Conservation (phyloP, 2,797 vertebrate genomes). For the Echeneis naucrates region DNA sequence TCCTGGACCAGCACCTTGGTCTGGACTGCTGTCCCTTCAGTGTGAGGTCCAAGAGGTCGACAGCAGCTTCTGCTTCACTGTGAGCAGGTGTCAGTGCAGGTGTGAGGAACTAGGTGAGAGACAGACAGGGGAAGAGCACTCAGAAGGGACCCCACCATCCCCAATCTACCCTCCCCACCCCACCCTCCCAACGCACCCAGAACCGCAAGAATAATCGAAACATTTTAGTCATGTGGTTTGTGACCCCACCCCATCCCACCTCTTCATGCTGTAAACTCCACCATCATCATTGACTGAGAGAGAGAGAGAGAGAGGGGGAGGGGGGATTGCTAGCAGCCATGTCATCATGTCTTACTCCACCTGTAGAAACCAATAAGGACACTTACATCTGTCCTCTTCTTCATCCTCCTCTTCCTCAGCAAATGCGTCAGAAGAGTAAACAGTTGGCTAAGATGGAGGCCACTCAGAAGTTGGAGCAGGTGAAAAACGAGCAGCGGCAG, state of each 20-base stretch:
- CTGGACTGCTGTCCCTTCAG: background rate
- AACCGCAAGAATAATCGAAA: slow-evolving; percentile 8
- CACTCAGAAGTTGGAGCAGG: slow-evolving; percentile 95
- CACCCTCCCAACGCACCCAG: slow-evolving; percentile 20
- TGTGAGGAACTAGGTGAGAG: slow-evolving; percentile 38
- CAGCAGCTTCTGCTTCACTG: slow-evolving; percentile 25
- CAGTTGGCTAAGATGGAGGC: slow-evolving; percentile 98
- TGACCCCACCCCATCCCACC: slow-evolving; percentile 53
- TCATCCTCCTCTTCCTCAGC: slow-evolving; percentile 75
- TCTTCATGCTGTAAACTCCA: slow-evolving; percentile 53
- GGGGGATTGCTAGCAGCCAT: slow-evolving; percentile 67
- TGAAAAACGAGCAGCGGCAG: slow-evolving; percentile 95
- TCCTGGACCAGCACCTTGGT: background rate
- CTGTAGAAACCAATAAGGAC: slow-evolving; percentile 14
- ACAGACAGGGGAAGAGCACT: slow-evolving; percentile 33
- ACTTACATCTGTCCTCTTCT: slow-evolving; percentile 17
- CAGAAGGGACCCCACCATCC: background rate
- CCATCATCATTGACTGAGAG: slow-evolving; percentile 28
- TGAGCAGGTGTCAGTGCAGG: slow-evolving; percentile 30
- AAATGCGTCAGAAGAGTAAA: slow-evolving; percentile 97
- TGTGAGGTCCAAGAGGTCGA: background rate
- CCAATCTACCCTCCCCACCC: slow-evolving; percentile 2
- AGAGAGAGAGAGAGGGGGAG: slow-evolving; percentile 23
- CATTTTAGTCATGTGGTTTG: slow-evolving; percentile 32
- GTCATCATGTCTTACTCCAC: slow-evolving; percentile 57